phyloP scores from a whole-genome alignment of 2,797 vertebrate species.

The Tokudaia muenninki region DNA sequence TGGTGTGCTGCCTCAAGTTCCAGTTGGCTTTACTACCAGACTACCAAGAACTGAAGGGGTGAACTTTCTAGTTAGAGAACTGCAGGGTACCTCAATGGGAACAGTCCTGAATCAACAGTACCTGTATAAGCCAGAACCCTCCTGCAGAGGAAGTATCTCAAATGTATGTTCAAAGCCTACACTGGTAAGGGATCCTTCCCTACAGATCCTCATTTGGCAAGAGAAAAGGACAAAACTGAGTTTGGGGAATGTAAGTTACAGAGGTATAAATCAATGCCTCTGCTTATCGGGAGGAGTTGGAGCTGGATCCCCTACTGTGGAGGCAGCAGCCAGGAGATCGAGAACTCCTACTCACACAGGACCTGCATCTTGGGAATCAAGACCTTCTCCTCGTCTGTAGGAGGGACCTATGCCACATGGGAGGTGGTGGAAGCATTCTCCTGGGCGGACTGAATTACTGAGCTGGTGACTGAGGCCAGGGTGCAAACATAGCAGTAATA shows the following conservation, averaged over 20 bases:
- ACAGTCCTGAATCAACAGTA: neutral
- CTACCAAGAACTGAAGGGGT: neutral
- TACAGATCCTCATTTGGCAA: conserved; percentile 57
- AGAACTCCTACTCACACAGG: conserved; percentile 94
- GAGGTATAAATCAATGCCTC: conserved; percentile 75
- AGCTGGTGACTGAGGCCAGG: no score
- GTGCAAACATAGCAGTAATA: no score
- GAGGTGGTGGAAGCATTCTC: no score
- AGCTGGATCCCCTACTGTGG: conserved; percentile 97
- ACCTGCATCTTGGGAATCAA: conserved; percentile 94
- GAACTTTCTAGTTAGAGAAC: conserved; percentile 48
- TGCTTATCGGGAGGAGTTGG: conserved; percentile 96
- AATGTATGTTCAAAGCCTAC: conserved; percentile 9
- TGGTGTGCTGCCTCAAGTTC: neutral
- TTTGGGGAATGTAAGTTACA: conserved; percentile 82
- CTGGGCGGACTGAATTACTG: no score
- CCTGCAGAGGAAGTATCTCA: no score
- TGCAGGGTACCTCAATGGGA: neutral
- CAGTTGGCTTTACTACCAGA: neutral
- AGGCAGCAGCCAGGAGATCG: conserved; percentile 96
- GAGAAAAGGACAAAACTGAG: conserved; percentile 82
- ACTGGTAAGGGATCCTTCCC: conserved; percentile 6
- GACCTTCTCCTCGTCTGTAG: conserved; percentile 88
- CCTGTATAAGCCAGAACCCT: neutral
- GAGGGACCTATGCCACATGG: no score